Conservation (phyloP, 2,888 invertebrate genomes). For the Diaprepes abbreviatus region DNA sequence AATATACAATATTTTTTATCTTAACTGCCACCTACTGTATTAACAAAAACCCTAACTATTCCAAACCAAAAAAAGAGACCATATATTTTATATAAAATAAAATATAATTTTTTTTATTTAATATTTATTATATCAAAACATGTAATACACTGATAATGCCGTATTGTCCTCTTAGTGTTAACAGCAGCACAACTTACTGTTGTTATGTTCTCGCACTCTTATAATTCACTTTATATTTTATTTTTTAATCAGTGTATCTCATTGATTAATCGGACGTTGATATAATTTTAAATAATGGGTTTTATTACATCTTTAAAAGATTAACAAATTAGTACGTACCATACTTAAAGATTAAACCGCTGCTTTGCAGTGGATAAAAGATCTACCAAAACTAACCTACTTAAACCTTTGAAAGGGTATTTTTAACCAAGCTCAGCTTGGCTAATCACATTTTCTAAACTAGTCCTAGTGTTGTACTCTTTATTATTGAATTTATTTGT, state of each 20-base stretch:
- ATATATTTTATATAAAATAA: conserved; percentile 3
- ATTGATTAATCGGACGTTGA: too few species aligned
- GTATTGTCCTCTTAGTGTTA: too few species aligned
- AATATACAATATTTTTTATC: too few species aligned
- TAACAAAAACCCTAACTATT: conserved; percentile 63
- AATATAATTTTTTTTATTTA: too few species aligned
- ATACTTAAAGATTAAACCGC: conserved; percentile 56
- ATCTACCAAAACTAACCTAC: conserved; percentile 61
- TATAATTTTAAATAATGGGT: too few species aligned
- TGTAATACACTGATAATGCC: neutral
- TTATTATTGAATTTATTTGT: conserved; percentile 26
- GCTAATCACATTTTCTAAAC: conserved; percentile 63
- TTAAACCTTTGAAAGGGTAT: conserved; percentile 56
- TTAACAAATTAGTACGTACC: conserved; percentile 58
- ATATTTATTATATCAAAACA: conserved; percentile 1
- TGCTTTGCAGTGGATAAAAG: conserved; percentile 63
- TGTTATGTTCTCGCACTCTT: too few species aligned
- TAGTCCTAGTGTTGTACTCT: conserved; percentile 57
- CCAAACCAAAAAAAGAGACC: conserved; percentile 61
- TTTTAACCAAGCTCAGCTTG: conserved; percentile 59
- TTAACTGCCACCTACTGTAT: conserved; percentile 52
- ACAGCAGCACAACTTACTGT: too few species aligned
- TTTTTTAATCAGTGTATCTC: too few species aligned
- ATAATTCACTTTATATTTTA: too few species aligned
- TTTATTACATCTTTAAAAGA: conserved; percentile 58